Evolutionary conservation across 1,140 invertebrate species (phyloP), one percentile per base, ranked within the genome.

Genomic region (Cydia fagiglandana): DNA sequence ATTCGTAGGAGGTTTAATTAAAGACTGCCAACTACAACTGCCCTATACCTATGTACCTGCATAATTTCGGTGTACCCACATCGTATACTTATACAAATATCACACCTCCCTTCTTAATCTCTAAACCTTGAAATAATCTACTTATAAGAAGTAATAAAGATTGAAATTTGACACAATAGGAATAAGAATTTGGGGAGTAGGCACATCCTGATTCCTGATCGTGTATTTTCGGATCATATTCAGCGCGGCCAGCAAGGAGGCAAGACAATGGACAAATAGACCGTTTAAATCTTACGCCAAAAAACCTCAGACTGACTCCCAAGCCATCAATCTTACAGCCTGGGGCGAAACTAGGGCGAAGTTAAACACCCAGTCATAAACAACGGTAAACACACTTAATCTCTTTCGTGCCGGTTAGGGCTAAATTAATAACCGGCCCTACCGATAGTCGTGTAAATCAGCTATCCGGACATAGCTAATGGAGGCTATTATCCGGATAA

Each of bases 351-450:
- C 56, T 61, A 24, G 56, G 56, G 0, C 20, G 9, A 61, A 61
- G 20, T 61, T 24, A 61, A 61, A 7, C 17, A 9, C 17, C 50
- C 15, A 17, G 17, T 61, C 56, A 61, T 61, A 61, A 61, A 61
- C 56, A 61, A 61, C 56, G 20, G 56, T 61, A 61, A 53, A 61
- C 56, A 61, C 56, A 61, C 56, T 61, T 61, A 61, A 61, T 61
- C 56, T 61, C 56, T 61, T 61, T 61, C 56, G n/a, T 61, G 56
- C 56, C 56, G 17, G 56, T 61, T 61, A 56, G 53, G 53, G 53
- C 53, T 17, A 61, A 61, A 61, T 61, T 61, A 61, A 61, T 61
- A 61, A 61, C 56, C 20, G 20, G 56, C 17, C 53, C n/a, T 61
- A 61, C 56, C 56, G 56, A 61, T 61, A 61, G 56, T 61, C 17